Evolutionary conservation across 2,113 vertebrate genomes (phyloP), one percentile per base, ranked within the genome.

Genomic region (Rhea americana): DNA sequence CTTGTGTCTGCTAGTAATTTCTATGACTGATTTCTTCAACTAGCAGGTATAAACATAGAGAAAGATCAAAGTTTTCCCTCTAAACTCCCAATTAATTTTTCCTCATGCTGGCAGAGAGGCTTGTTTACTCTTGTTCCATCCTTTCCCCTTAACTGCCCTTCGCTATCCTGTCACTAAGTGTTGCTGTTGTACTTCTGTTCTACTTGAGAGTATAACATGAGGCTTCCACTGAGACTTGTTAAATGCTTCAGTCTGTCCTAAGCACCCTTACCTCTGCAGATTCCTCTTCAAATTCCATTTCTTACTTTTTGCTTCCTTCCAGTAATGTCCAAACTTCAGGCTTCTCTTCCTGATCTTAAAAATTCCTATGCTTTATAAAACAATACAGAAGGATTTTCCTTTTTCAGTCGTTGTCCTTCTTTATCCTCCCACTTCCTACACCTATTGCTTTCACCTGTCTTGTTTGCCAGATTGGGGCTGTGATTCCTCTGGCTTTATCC

Each of bases 181-280:
- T 41, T 96, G 95, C 95, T 94, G 86, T 95, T 91, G 94, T 75
- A 82, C 93, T 91, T 94, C 72, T 50, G 37, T 85, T 91, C 53
- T 70, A 66, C 51, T n/a, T 82, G 50, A 61, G 24, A 32, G 13
- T 20, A 2, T 7, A 58, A 11, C 5, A 4, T 0, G 13, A 82
- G 35, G 32, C 11, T 80, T 43, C 48, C 9, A 1, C 25, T 26
- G 53, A n/a, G 39, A 43, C 24, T 85, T 20, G 9, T 3, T 1
- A 4, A 21, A 5, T n/a, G 24, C 39, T 32, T 65, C 28, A 5
- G 62, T 21, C 41, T 82, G 15, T 45, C 63, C 45, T 28, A 28
- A 45, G 17, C 61, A 56, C 8, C 21, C 21, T 73, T 50, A 47
- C 45, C 47, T 74, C 68, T n/a, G 14, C 15, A 15, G 39, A 41